Evolutionary conservation across 2,113 vertebrate genomes (phyloP).

Genomic region (Indicator maculatus): DNA sequence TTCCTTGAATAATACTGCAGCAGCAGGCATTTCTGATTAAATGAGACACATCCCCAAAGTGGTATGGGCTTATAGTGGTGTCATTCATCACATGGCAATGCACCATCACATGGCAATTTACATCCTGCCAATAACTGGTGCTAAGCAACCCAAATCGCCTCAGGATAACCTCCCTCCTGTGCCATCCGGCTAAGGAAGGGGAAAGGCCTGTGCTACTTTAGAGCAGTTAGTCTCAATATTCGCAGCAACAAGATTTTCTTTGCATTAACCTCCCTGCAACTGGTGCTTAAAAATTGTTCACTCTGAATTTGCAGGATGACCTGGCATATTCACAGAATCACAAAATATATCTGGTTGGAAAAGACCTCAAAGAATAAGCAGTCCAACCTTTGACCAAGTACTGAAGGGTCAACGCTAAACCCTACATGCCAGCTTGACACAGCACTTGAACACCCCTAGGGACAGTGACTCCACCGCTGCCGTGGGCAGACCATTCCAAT

Average conservation of each 20-base stretch:
- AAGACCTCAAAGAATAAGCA: too few species aligned
- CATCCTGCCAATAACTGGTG: background rate
- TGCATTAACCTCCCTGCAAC: background rate
- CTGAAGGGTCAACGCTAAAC: too few species aligned
- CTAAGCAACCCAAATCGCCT: background rate
- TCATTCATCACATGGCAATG: background rate
- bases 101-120: rapidly evolving
- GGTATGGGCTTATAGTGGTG: background rate
- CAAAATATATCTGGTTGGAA: too few species aligned
- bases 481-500: too few species aligned
- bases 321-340: background rate
- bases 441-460: too few species aligned
- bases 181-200: background rate
- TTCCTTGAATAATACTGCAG: background rate
- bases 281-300: background rate
- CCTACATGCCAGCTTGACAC: too few species aligned
- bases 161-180: rapidly evolving
- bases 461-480: too few species aligned
- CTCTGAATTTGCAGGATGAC: background rate
- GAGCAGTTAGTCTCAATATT: rapidly evolving
- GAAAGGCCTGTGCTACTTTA: background rate
- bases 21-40: background rate
- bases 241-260: background rate
- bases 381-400: too few species aligned
- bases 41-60: background rate